Conservation (phyloP, 1,140 invertebrate species). For the Trypoxylus dichotomus region DNA sequence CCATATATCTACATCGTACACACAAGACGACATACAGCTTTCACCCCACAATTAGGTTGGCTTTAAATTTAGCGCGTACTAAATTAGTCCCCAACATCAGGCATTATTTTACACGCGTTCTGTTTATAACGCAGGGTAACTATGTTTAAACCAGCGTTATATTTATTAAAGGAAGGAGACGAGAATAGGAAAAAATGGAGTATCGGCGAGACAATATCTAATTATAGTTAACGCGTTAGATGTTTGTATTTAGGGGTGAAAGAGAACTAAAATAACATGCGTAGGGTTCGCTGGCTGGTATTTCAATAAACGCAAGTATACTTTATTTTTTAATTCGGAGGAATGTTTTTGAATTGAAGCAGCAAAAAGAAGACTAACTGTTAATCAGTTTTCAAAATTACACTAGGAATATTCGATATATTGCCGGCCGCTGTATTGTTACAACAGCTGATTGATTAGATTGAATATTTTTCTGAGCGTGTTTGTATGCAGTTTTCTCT, state of each 20-base stretch:
- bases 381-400: too few species aligned
- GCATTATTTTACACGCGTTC: background rate
- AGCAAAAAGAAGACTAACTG: too few species aligned
- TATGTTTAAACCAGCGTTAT: background rate
- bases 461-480: too few species aligned
- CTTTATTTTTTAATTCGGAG: too few species aligned
- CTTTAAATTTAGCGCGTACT: background rate
- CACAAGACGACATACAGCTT: background rate
- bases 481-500: too few species aligned
- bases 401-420: too few species aligned
- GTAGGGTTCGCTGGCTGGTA: background rate
- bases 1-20: too few species aligned
- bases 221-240: background rate
- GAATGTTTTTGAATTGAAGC: too few species aligned
- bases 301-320: too few species aligned
- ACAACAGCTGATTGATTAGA: too few species aligned
- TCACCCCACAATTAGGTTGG: background rate
- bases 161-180: background rate
- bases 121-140: conserved; percentile 2
- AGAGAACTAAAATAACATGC: background rate
- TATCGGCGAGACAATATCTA: background rate
- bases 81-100: background rate
- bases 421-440: too few species aligned
- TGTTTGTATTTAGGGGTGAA: background rate
- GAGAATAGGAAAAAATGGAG: background rate